Conservation (phyloP, 2,888 invertebrate species). For the Gastracanthus pulcherrimus region DNA sequence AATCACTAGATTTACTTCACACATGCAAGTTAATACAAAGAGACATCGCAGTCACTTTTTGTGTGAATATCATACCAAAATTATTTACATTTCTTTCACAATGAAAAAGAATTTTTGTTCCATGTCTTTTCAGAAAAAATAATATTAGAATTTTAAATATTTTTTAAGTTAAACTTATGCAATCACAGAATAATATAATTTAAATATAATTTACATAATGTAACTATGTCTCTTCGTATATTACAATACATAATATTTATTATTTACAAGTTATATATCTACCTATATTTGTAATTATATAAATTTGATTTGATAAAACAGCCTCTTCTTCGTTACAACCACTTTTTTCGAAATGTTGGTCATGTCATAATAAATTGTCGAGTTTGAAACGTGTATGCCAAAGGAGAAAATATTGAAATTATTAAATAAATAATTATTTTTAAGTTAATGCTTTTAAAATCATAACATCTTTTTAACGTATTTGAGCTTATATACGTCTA, state of each 20-base stretch:
- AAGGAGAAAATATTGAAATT: slow-evolving; percentile 44
- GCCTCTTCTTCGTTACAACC: slow-evolving; percentile 67
- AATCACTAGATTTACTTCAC: slow-evolving; percentile 53
- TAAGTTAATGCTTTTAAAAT: slow-evolving; percentile 1
- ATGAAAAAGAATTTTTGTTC: slow-evolving; percentile 42
- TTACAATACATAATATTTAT: slow-evolving; percentile 55
- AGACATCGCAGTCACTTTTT: slow-evolving; percentile 43
- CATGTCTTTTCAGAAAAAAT: slow-evolving; percentile 29
- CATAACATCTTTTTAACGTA: not conserved
- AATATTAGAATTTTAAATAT: slow-evolving; percentile 51
- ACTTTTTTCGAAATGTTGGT: slow-evolving; percentile 52
- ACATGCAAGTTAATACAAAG: slow-evolving; percentile 55
- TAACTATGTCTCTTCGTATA: slow-evolving; percentile 55
- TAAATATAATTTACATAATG: slow-evolving; percentile 53
- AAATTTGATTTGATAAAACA: slow-evolving; percentile 74
- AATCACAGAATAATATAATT: slow-evolving; percentile 57
- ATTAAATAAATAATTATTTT: not conserved
- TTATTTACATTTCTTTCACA: slow-evolving; percentile 39
- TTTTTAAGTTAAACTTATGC: slow-evolving; percentile 44
- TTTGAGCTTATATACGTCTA: slow-evolving; percentile 24
- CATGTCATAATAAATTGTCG: slow-evolving; percentile 56
- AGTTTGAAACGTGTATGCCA: slow-evolving; percentile 57
- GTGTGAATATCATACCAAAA: slow-evolving; percentile 43
- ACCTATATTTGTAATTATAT: slow-evolving; percentile 58
- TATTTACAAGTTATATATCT: slow-evolving; percentile 57